phyloP scores from a whole-genome alignment of 2,888 invertebrate species.

The Cistogaster globosa region DNA sequence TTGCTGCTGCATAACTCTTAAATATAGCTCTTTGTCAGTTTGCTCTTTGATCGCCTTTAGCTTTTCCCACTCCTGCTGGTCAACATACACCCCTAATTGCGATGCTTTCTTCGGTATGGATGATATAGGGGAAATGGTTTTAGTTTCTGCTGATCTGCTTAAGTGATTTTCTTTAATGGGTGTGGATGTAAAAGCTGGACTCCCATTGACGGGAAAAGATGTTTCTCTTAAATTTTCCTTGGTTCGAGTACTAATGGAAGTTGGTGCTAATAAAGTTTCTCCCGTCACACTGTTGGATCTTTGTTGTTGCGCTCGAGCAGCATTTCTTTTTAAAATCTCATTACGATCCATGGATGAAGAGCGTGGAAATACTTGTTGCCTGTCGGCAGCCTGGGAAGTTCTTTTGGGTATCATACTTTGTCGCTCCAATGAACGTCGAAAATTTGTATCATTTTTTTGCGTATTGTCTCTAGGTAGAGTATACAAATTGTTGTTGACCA shows the following conservation, averaged over 20 bases:
- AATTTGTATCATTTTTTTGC: constrained; percentile 64
- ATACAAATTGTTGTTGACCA: constrained; percentile 63
- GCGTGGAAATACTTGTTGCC: constrained; percentile 75
- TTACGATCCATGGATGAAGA: constrained; percentile 80
- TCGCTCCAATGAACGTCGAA: constrained; percentile 76
- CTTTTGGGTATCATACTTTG: constrained; percentile 79
- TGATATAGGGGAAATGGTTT: constrained; percentile 65
- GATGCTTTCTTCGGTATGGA: constrained; percentile 65
- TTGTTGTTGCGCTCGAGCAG: constrained; percentile 59
- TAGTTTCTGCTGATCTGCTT: constrained; percentile 18
- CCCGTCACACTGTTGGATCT: constrained; percentile 64
- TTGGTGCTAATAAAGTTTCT: constrained; percentile 57
- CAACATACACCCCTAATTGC: constrained; percentile 71
- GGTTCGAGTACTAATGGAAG: constrained; percentile 63
- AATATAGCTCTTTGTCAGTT: constrained; percentile 80
- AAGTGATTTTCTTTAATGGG: constrained; percentile 72
- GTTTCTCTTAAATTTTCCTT: constrained; percentile 74
- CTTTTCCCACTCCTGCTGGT: constrained; percentile 80
- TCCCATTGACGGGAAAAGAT: constrained; percentile 72
- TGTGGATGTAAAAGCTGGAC: constrained; percentile 76
- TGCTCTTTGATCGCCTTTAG: constrained; percentile 81
- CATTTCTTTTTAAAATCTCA: constrained; percentile 76
- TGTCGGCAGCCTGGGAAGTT: constrained; percentile 71
- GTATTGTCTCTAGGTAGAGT: constrained; percentile 70
- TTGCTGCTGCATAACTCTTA: constrained; percentile 79